Evolutionary conservation across 2,888 invertebrate species (phyloP), one percentile per base, ranked within the genome.

Genomic region (Stratiomys singularior): DNA sequence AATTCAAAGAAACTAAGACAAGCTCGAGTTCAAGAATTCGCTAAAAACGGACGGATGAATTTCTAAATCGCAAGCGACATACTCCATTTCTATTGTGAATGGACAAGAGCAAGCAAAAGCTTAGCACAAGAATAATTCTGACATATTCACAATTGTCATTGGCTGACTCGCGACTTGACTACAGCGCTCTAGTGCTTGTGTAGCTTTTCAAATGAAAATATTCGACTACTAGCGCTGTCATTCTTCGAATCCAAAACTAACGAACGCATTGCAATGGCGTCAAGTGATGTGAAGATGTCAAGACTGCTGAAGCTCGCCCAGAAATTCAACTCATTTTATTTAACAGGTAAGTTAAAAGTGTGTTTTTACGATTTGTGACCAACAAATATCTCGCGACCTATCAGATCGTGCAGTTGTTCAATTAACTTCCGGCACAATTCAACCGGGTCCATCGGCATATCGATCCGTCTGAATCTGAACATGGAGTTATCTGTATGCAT

Each of bases 281-380:
- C 85, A 79, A 83, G 82, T 81, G 86, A 86, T 82, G 82, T 83
- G 37, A 86, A 84, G 82, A 90, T 92, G 89, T 92, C 92, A 85
- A 89, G 90, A 85, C 89, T 95, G 84, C 88, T 94, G 84, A 92
- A 93, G 89, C 90, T 95, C 86, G 95, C 95, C 79, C 92, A 93
- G 86, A 94, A 94, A 90, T 95, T 95, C 88, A 96, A 96, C 89
- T 93, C 94, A 89, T 96, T 96, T 88, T 95, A 95, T 88, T 88
- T 96, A 89, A 91, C 93, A 90, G 95, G 95, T 95, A 88, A 89
- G 88, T 85, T n/a, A 27, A n/a, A 28, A 72, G 15, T 52, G 52
- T 4, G 15, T 52, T 52, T 9, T 15, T 44, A 69, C 23, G 13
- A 21, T 28, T 27, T 9, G 27, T 72, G 28, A 56, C 52, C 56